Percentiles rank a stretch among this genome's conserved stretches.
These are phyloP conservation scores for Atethmia centrago DNA, from an alignment of 2,888 invertebrate species.

Conservation along the genomic window DNA sequence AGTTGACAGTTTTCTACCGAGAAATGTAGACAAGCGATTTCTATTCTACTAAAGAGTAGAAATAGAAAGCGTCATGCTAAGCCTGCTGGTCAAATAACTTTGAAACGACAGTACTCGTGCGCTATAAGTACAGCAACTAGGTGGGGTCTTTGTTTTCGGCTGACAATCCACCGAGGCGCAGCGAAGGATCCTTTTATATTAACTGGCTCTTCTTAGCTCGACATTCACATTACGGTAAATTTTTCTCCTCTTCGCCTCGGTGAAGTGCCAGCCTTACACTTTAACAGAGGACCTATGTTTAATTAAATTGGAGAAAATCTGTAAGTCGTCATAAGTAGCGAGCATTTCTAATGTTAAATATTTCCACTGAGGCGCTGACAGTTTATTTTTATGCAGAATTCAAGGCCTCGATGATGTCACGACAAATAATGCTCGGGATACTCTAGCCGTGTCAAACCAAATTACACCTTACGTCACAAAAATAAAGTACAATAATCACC, in stretches of 20 bases:
- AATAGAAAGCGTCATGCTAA: no score
- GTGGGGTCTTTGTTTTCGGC: neutral
- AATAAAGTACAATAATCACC: constrained; percentile 70
- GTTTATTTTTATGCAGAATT: neutral
- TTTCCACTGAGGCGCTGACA: neutral
- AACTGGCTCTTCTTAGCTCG: neutral
- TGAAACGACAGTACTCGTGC: neutral
- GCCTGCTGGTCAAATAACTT: no score
- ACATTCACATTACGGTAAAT: neutral
- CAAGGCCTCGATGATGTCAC: neutral
- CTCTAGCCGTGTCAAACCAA: constrained; percentile 1
- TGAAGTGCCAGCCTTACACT: no score
- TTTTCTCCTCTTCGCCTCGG: neutral
- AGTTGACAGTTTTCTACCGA: no score
- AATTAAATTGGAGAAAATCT: neutral
- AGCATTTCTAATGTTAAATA: neutral
- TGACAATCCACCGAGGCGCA: neutral
- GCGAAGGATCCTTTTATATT: neutral
- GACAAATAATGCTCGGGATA: neutral
- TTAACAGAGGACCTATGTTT: neutral
- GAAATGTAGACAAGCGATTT: no score
- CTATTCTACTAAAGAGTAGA: no score
- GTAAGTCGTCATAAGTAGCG: neutral
- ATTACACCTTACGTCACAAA: neutral
- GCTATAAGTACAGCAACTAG: neutral